Evolutionary conservation across 1,140 invertebrate species (phyloP).

Genomic region (Temnothorax nylanderi): DNA sequence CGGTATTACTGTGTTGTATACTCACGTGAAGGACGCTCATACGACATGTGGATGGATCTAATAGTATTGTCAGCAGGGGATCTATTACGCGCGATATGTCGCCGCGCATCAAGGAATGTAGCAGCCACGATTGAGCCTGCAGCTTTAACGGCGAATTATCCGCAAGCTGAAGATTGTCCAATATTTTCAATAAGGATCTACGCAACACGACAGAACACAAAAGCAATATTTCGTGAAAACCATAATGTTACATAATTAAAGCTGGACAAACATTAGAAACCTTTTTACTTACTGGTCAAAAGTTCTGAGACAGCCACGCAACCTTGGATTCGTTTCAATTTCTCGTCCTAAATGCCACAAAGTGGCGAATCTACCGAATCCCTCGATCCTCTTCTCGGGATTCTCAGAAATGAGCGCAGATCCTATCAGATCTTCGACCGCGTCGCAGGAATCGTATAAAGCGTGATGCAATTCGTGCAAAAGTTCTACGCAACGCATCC

Average conservation of each 20-base stretch:
- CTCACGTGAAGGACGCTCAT: constrained; percentile 95
- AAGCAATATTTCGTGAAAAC: background rate
- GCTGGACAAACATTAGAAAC: background rate
- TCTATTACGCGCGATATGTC: constrained; percentile 93
- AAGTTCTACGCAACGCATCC: constrained; percentile 89
- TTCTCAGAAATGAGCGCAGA: constrained; percentile 84
- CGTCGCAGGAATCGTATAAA: constrained; percentile 89
- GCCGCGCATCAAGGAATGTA: constrained; percentile 90
- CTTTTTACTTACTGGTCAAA: constrained; percentile 84
- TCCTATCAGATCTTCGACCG: constrained; percentile 91
- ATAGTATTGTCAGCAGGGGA: constrained; percentile 91
- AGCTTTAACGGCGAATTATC: constrained; percentile 90
- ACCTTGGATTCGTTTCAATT: constrained; percentile 83
- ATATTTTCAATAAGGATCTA: constrained; percentile 91
- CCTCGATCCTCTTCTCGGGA: constrained; percentile 87
- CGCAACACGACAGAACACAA: background rate
- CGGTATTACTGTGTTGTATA: constrained; percentile 89
- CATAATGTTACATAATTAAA: background rate
- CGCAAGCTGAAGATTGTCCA: constrained; percentile 91
- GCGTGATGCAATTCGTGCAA: constrained; percentile 91
- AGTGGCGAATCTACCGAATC: constrained; percentile 91
- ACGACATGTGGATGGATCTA: constrained; percentile 93
- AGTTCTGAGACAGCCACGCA: constrained; percentile 84
- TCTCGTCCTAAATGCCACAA: constrained; percentile 94
- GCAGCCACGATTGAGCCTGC: constrained; percentile 90